Evolutionary conservation across 2,888 invertebrate species (phyloP).

Genomic region (Pristionchus fissidentatus): DNA sequence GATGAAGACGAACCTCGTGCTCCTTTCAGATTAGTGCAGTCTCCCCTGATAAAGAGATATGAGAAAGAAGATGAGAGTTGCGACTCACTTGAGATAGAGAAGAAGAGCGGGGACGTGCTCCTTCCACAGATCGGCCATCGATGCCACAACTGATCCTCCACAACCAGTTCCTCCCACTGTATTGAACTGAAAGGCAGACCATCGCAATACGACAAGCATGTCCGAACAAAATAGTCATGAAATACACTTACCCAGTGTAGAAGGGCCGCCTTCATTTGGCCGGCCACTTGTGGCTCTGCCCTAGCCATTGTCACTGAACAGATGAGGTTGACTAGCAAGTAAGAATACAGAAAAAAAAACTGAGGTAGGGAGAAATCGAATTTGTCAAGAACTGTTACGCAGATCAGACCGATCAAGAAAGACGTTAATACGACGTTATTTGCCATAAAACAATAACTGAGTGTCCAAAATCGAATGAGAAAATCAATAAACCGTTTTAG

Average conservation of each 20-base stretch:
- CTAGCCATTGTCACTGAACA: not conserved
- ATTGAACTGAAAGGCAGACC: not conserved
- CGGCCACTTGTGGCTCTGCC: not conserved
- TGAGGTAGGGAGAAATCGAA: too few relatives aligned
- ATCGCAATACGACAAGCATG: not conserved
- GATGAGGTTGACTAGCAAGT: too few relatives aligned
- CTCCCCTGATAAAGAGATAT: not conserved
- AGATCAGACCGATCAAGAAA: too few relatives aligned
- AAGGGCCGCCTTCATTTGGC: not conserved
- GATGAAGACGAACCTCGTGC: not conserved
- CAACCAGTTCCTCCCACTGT: not conserved
- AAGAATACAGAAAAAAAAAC: too few relatives aligned
- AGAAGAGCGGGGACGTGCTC: constrained; percentile 21
- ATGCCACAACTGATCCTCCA: not conserved
- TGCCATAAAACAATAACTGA: too few relatives aligned
- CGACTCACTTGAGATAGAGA: not conserved
- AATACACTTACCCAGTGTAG: constrained; percentile 36
- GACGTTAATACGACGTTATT: too few relatives aligned
- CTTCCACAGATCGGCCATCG: constrained; percentile 5
- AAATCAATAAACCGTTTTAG: too few relatives aligned
- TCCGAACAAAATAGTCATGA: not conserved
- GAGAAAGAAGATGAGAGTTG: not conserved
- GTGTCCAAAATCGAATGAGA: too few relatives aligned
- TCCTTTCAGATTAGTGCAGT: not conserved
- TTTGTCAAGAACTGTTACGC: too few relatives aligned